Conservation (phyloP, 2,113 vertebrate genomes). For the Rhinopomastus cyanomelas region DNA sequence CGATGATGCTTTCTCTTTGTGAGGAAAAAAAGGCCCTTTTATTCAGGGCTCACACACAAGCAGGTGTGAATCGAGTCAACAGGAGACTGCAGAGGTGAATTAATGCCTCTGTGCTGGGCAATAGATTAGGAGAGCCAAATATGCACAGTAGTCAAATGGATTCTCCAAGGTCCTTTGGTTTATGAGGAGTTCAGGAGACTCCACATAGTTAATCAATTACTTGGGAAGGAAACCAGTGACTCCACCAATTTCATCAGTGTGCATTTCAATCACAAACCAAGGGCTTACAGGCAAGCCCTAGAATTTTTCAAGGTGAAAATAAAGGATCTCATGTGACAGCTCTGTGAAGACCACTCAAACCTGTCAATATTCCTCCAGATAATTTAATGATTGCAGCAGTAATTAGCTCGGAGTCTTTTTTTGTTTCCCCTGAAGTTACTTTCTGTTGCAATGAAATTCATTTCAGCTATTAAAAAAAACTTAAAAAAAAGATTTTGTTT, state of each 20-base stretch:
- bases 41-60: not conserved
- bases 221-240: conserved; percentile 17
- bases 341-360: not conserved
- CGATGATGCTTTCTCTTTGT: not conserved
- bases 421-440: not conserved
- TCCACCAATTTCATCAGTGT: conserved; percentile 46
- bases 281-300: not conserved
- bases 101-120: not conserved
- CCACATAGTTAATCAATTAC: not conserved
- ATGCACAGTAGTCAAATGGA: not conserved
- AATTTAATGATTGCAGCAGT: not conserved
- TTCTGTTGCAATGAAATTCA: not conserved
- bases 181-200: not conserved
- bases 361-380: not conserved
- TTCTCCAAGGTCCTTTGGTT: not conserved
- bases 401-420: not conserved
- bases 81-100: not conserved
- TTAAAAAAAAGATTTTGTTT: too few species aligned
- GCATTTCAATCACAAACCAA: conserved; percentile 44
- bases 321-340: conserved; percentile 36
- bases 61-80: not conserved
- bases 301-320: conserved; percentile 27
- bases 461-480: not conserved
- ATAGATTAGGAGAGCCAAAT: not conserved
- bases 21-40: not conserved